Evolutionary conservation across 2,797 vertebrate genomes (phyloP).

Genomic region (Eupleurogrammus muticus): DNA sequence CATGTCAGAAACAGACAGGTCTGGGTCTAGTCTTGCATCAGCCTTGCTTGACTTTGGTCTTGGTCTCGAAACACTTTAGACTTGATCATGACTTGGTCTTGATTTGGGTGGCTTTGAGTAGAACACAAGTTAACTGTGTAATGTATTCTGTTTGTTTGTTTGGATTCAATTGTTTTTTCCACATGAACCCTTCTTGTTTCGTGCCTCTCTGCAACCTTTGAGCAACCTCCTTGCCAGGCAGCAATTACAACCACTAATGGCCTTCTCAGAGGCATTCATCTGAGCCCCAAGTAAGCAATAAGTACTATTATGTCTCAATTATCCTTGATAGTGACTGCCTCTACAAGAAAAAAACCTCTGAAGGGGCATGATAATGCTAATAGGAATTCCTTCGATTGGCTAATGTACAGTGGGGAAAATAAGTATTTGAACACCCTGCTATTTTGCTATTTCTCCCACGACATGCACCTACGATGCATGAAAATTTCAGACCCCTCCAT

Average conservation of each 20-base stretch:
- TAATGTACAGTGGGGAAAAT: too few species aligned
- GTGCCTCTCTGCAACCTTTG: slow-evolving; percentile 31
- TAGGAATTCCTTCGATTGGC: slow-evolving; percentile 65
- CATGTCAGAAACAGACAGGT: too few species aligned
- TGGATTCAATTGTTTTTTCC: slow-evolving; percentile 22
- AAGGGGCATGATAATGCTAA: slow-evolving; percentile 61
- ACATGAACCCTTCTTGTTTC: slow-evolving; percentile 35
- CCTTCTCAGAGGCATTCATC: slow-evolving; percentile 62
- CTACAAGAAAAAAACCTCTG: slow-evolving; percentile 45
- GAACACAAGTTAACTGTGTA: slow-evolving; percentile 1
- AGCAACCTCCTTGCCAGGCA: slow-evolving; percentile 41
- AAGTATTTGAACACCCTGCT: too few species aligned
- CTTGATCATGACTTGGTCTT: too few species aligned
- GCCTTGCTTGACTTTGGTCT: too few species aligned
- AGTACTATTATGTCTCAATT: slow-evolving; percentile 59
- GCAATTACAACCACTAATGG: slow-evolving; percentile 64
- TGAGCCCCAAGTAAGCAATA: slow-evolving; percentile 62
- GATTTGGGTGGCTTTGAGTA: too few species aligned
- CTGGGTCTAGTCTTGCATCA: too few species aligned
- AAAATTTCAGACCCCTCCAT: too few species aligned
- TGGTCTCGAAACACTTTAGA: too few species aligned
- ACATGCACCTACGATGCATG: too few species aligned
- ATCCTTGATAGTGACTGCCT: slow-evolving; percentile 57
- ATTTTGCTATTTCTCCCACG: too few species aligned
- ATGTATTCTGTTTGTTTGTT: slow-evolving; percentile 46